Conservation (phyloP, 1,140 invertebrate species). For the Panulirus ornatus region DNA sequence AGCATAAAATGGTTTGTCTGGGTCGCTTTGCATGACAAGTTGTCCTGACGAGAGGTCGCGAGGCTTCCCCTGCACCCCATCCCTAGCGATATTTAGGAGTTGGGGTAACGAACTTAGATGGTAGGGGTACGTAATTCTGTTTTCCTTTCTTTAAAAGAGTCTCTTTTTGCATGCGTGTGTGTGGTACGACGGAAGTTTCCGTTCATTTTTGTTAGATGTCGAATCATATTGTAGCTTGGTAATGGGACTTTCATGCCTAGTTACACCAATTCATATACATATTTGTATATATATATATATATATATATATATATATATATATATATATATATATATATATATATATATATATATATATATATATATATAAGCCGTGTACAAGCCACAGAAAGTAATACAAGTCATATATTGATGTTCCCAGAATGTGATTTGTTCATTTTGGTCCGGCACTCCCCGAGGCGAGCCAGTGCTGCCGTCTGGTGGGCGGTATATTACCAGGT, state of each 20-base stretch:
- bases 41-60: constrained; percentile 57
- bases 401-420: neutral
- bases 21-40: constrained; percentile 70
- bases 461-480: neutral
- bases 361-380: neutral
- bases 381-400: neutral
- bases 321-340: neutral
- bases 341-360: neutral
- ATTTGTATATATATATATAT: neutral
- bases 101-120: constrained; percentile 1
- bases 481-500: neutral
- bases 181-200: no score
- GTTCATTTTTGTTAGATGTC: no score
- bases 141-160: neutral
- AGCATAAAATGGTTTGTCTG: constrained; percentile 68
- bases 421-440: constrained; percentile 25
- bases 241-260: no score
- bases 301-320: neutral
- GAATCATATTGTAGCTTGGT: no score
- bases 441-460: neutral
- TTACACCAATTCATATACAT: no score
- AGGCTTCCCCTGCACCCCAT: neutral
- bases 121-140: neutral
- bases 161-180: neutral
- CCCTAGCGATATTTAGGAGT: constrained; percentile 8